Evolutionary conservation across 2,888 invertebrate genomes (phyloP).

Genomic region (Trilocha varians): DNA sequence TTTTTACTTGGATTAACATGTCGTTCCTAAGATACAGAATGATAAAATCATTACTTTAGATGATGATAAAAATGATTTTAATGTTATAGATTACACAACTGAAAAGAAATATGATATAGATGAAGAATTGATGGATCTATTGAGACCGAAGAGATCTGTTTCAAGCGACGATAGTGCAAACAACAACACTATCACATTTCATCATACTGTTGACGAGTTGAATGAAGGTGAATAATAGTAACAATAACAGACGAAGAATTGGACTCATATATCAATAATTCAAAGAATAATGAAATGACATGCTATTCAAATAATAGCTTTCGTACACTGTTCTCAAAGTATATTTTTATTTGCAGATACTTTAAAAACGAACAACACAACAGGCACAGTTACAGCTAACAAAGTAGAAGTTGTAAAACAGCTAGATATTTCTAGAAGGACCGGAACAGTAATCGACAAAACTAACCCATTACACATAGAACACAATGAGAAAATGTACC

Average conservation of each 20-base stretch:
- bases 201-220: slow-evolving; percentile 45
- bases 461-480: slow-evolving; percentile 43
- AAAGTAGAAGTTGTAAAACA: slow-evolving; percentile 25
- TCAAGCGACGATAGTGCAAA: slow-evolving; percentile 6
- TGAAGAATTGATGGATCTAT: slow-evolving; percentile 15
- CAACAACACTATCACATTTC: slow-evolving; percentile 38
- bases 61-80: neutral
- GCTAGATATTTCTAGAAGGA: slow-evolving; percentile 29
- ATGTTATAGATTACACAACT: slow-evolving; percentile 17
- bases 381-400: slow-evolving; percentile 42
- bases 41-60: too few relatives aligned
- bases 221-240: slow-evolving; percentile 51
- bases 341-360: slow-evolving; percentile 34
- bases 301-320: neutral
- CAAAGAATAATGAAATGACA: neutral
- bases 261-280: too few relatives aligned
- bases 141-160: slow-evolving; percentile 39
- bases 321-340: neutral
- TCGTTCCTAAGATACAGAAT: too few relatives aligned
- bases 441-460: slow-evolving; percentile 21
- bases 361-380: slow-evolving; percentile 31
- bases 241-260: too few relatives aligned
- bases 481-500: slow-evolving; percentile 32
- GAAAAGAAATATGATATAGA: slow-evolving; percentile 12
- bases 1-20: too few relatives aligned